Percentiles rank a stretch among this genome's conserved stretches.
These are phyloP conservation scores for Micronisus gabar DNA, from an alignment of 2,113 vertebrate species.

Conservation along the genomic window DNA sequence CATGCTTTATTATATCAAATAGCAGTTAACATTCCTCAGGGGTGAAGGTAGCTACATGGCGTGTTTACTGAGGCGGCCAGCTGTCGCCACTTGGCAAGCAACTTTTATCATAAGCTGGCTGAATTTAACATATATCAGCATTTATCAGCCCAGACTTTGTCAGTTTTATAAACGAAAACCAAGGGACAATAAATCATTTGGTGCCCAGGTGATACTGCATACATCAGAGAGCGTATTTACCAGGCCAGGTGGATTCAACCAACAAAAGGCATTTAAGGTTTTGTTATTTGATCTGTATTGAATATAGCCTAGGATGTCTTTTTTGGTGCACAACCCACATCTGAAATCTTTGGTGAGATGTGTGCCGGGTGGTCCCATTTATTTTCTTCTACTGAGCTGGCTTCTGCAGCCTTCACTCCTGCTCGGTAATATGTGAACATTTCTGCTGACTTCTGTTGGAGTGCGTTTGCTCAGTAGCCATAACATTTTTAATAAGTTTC, in stretches of 20 bases:
- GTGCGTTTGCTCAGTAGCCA: neutral
- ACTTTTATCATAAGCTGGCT: slow-evolving; percentile 78
- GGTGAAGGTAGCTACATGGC: slow-evolving; percentile 70
- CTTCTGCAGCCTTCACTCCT: neutral
- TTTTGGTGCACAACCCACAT: neutral
- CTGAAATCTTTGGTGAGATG: neutral
- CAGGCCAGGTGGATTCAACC: neutral
- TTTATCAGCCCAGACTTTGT: slow-evolving; percentile 80
- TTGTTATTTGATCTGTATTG: neutral
- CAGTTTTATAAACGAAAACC: slow-evolving; percentile 79
- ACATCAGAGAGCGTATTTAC: slow-evolving; percentile 13
- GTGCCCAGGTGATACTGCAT: slow-evolving; percentile 15
- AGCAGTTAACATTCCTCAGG: slow-evolving; percentile 78
- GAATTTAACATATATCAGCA: slow-evolving; percentile 81
- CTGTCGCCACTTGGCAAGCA: slow-evolving; percentile 82
- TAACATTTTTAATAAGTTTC: neutral
- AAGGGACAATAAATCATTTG: slow-evolving; percentile 71
- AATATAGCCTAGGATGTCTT: neutral
- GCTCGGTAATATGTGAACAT: neutral
- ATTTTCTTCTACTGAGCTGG: neutral
- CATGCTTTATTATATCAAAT: slow-evolving; percentile 69
- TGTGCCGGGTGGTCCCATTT: neutral
- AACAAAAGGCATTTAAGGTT: neutral
- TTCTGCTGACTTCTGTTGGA: neutral
- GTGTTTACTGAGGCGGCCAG: slow-evolving; percentile 77